phyloP scores from a whole-genome alignment of 2,888 invertebrate species.

The Tetanocera ferruginea region DNA sequence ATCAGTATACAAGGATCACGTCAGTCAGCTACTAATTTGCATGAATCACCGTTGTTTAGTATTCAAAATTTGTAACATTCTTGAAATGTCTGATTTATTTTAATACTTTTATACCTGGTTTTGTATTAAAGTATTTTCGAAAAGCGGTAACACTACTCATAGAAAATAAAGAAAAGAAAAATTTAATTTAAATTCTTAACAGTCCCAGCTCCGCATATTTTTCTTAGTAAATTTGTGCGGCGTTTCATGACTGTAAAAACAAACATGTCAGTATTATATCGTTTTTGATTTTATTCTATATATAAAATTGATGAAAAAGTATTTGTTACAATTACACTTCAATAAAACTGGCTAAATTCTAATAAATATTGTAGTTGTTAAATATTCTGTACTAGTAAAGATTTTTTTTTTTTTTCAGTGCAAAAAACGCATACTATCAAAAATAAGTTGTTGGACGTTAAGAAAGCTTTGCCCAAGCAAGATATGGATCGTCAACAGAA shows the following conservation, averaged over 20 bases:
- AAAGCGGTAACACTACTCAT: too few species aligned
- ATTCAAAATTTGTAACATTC: too few species aligned
- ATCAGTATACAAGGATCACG: too few species aligned
- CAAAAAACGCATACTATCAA: conserved; percentile 86
- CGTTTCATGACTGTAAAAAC: conserved; percentile 65
- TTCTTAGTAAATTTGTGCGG: conserved; percentile 57
- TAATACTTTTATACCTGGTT: too few species aligned
- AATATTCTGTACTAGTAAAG: not conserved
- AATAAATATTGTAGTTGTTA: not conserved
- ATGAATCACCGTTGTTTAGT: too few species aligned
- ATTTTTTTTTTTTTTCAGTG: conserved; percentile 69
- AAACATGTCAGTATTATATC: conserved; percentile 57
- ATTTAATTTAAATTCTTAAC: conserved; percentile 50
- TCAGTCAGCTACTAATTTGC: too few species aligned
- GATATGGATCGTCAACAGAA: conserved; percentile 79
- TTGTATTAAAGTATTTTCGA: too few species aligned
- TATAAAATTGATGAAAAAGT: conserved; percentile 56
- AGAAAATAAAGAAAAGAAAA: too few species aligned
- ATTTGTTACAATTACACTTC: conserved; percentile 51
- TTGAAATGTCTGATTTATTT: too few species aligned
- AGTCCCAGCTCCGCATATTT: conserved; percentile 66
- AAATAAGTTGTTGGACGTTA: conserved; percentile 89
- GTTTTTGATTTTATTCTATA: conserved; percentile 51
- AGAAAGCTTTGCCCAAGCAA: conserved; percentile 90
- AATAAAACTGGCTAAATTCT: not conserved